Evolutionary conservation across 1,140 invertebrate genomes (phyloP).

Genomic region (Heliconius hewitsoni): DNA sequence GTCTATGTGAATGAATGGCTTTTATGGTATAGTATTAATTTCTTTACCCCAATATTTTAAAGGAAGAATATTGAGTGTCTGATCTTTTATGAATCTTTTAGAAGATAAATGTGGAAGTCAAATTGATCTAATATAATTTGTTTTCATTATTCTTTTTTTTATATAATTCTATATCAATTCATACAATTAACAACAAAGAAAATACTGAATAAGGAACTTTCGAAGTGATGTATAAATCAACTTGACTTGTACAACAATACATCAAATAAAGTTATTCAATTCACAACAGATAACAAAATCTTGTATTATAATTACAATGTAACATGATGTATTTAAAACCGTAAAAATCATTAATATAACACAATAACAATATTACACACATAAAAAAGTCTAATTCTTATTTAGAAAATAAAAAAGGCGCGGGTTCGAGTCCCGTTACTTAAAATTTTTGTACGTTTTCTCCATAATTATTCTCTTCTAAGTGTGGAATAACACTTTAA

Average conservation of each 20-base stretch:
- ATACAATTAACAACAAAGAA: neutral
- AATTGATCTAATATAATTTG: neutral
- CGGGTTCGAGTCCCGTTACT: too few relatives aligned
- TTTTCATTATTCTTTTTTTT: neutral
- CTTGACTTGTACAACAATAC: neutral
- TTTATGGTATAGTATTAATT: too few relatives aligned
- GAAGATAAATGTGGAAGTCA: too few relatives aligned
- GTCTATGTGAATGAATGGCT: too few relatives aligned
- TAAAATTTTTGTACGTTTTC: too few relatives aligned
- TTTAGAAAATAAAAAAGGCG: too few relatives aligned
- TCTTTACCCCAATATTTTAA: too few relatives aligned
- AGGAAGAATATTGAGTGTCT: too few relatives aligned
- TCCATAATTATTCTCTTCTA: too few relatives aligned
- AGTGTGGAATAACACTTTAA: too few relatives aligned
- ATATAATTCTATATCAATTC: neutral
- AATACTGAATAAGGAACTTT: neutral
- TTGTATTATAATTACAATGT: neutral
- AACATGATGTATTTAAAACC: neutral
- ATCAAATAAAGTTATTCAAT: neutral
- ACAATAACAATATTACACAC: neutral
- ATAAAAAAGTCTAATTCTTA: too few relatives aligned
- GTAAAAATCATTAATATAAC: neutral
- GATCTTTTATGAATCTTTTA: too few relatives aligned
- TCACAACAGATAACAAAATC: neutral
- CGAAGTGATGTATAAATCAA: neutral